Conservation (phyloP, 1,140 invertebrate species). For the Apis laboriosa region DNA sequence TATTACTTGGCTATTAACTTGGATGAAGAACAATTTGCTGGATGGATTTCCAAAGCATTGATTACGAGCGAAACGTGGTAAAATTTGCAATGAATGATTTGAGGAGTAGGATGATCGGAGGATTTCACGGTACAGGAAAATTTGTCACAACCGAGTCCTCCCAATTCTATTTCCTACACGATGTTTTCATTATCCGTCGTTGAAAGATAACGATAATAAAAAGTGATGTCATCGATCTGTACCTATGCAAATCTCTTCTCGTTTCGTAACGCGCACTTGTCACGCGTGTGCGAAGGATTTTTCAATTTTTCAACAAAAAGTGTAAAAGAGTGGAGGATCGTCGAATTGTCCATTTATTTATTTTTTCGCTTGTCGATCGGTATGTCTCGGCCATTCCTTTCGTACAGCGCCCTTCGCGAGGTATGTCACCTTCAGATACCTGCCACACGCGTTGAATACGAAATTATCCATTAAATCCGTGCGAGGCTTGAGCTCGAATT, state of each 20-base stretch:
- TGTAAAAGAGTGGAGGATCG: not conserved
- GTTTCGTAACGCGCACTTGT: too few relatives aligned
- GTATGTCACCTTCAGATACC: slow-evolving; percentile 16
- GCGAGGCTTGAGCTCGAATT: not conserved
- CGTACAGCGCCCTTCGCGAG: not conserved
- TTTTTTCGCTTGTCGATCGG: not conserved
- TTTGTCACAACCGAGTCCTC: not conserved
- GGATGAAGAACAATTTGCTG: slow-evolving; percentile 19
- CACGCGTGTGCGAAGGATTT: too few relatives aligned
- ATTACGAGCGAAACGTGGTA: not conserved
- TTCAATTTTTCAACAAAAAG: too few relatives aligned
- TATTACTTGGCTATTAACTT: slow-evolving; percentile 22
- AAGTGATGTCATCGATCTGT: too few relatives aligned
- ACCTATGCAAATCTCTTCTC: too few relatives aligned
- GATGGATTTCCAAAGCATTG: not conserved
- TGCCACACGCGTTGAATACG: not conserved
- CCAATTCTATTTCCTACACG: too few relatives aligned
- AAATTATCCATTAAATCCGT: slow-evolving; percentile 6
- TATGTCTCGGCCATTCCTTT: slow-evolving; percentile 1
- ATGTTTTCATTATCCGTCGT: too few relatives aligned
- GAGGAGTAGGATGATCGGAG: too few relatives aligned
- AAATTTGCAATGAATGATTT: not conserved
- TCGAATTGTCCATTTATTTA: not conserved
- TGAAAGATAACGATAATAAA: too few relatives aligned
- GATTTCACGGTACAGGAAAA: too few relatives aligned